Percentiles rank a stretch among this genome's conserved stretches.
phyloP scores from a whole-genome alignment of 2,888 invertebrate genomes.

The Oligia latruncula region DNA sequence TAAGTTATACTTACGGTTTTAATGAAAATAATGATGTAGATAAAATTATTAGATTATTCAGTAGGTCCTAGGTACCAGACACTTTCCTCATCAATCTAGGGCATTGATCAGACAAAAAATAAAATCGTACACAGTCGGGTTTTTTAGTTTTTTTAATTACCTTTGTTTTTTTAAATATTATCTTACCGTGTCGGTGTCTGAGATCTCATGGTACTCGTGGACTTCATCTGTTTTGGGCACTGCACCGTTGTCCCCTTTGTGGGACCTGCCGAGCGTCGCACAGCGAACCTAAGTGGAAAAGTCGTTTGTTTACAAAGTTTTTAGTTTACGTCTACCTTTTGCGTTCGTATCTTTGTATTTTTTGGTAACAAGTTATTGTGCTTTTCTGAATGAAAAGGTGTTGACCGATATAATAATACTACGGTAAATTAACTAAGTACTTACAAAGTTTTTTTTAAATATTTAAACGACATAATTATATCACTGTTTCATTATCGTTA shows the following conservation, averaged over 20 bases:
- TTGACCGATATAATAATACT: neutral
- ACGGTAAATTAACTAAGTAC: neutral
- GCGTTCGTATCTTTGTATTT: neutral
- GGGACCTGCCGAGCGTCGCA: conserved; percentile 80
- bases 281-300: conserved; percentile 76
- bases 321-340: neutral
- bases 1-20: no score
- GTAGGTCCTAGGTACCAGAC: no score
- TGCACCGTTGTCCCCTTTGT: conserved; percentile 73
- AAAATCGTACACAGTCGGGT: no score
- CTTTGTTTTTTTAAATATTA: neutral
- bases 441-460: neutral
- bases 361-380: neutral
- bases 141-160: no score
- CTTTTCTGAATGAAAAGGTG: neutral
- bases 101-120: no score
- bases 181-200: conserved; percentile 83
- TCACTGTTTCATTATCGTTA: neutral
- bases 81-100: no score
- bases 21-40: no score
- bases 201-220: conserved; percentile 87
- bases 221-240: conserved; percentile 76
- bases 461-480: neutral
- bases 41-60: no score
- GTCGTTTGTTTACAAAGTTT: neutral